These are phyloP conservation scores for Thaumatotibia leucotreta DNA, from an alignment of 1,140 invertebrate genomes.

Conservation along the genomic window DNA sequence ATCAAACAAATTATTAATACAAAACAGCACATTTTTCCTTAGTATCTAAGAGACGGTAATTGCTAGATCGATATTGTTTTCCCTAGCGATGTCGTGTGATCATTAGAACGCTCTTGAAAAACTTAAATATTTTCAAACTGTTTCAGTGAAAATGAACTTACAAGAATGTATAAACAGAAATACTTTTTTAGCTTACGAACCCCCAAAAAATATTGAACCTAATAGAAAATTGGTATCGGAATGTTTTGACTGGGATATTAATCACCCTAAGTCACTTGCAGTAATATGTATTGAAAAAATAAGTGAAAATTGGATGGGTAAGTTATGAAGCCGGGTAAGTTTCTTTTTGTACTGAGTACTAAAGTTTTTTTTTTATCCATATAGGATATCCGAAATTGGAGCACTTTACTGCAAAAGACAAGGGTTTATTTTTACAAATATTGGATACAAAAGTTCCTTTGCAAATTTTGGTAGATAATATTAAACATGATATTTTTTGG, in stretches of 20 bases:
- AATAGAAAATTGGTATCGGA: slow-evolving; percentile 54
- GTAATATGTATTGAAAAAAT: slow-evolving; percentile 63
- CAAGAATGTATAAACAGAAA: slow-evolving; percentile 46
- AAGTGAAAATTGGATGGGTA: slow-evolving; percentile 64
- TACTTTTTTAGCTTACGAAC: slow-evolving; percentile 59
- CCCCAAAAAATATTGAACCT: slow-evolving; percentile 33
- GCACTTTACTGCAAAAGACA: slow-evolving; percentile 60
- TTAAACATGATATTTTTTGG: slow-evolving; percentile 74
- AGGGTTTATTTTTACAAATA: slow-evolving; percentile 65
- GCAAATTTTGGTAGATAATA: slow-evolving; percentile 65
- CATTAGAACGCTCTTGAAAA: slow-evolving; percentile 11
- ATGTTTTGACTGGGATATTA: slow-evolving; percentile 59
- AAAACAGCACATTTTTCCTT: too few relatives aligned
- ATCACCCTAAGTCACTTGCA: slow-evolving; percentile 55
- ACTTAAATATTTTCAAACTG: slow-evolving; percentile 13
- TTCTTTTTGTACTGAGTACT: too few relatives aligned
- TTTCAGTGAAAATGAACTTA: slow-evolving; percentile 42
- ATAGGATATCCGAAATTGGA: slow-evolving; percentile 51
- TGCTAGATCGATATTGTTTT: too few relatives aligned
- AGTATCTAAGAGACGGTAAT: too few relatives aligned
- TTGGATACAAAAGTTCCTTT: slow-evolving; percentile 63
- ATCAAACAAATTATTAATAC: too few relatives aligned
- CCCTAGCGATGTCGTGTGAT: neutral
- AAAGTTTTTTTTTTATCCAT: too few relatives aligned
- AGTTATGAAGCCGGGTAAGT: slow-evolving; percentile 18